Evolutionary conservation across 2,797 vertebrate species (phyloP).

Genomic region (Leptodactylus fallax): DNA sequence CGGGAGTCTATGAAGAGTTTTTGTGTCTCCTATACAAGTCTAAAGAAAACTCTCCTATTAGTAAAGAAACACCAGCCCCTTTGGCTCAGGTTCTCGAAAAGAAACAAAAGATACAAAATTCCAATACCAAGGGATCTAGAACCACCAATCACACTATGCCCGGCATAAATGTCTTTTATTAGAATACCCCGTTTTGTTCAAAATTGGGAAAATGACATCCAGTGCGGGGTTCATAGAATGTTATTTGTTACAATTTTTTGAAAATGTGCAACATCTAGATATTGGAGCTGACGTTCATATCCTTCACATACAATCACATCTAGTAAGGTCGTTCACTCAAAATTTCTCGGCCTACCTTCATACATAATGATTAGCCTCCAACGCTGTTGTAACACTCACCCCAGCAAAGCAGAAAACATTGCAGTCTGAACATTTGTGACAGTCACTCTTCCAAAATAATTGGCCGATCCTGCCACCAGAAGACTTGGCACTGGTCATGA

Average conservation of each 20-base stretch:
- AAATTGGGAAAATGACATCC: neutral
- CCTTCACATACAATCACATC: neutral
- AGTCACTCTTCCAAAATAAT: constrained; percentile 13
- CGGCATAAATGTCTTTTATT: neutral
- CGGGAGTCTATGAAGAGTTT: too few relatives aligned
- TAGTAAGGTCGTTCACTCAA: neutral
- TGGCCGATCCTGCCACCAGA: constrained; percentile 15
- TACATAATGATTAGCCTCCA: neutral
- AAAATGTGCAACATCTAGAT: neutral
- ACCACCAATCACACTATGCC: too few relatives aligned
- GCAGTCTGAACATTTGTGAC: neutral
- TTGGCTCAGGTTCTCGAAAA: too few relatives aligned
- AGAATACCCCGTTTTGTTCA: neutral
- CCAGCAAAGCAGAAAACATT: neutral
- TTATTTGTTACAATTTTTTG: neutral
- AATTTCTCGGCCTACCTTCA: neutral
- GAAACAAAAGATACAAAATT: too few relatives aligned
- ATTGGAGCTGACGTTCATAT: too few relatives aligned
- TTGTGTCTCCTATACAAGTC: too few relatives aligned
- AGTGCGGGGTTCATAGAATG: too few relatives aligned
- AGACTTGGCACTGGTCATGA: constrained; percentile 25
- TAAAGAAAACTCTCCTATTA: too few relatives aligned
- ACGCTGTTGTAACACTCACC: neutral
- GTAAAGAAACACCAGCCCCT: too few relatives aligned
- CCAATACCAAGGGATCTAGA: too few relatives aligned